Conservation (phyloP, 1,140 invertebrate species). For the Marisa cornuarietis region DNA sequence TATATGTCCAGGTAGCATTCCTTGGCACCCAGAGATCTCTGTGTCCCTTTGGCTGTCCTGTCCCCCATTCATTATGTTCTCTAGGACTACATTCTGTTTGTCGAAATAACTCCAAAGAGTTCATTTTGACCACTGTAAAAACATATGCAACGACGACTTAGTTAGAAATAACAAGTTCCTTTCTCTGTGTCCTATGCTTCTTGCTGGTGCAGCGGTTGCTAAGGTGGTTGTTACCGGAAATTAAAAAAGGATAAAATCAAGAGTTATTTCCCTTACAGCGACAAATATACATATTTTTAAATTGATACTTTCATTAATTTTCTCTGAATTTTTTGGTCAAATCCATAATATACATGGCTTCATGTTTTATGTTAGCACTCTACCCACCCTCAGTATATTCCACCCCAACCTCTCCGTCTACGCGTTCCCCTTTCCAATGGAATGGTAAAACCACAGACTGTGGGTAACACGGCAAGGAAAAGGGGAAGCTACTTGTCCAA, state of each 20-base stretch:
- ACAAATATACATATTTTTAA: too few relatives aligned
- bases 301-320: neutral
- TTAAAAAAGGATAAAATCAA: neutral
- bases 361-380: too few relatives aligned
- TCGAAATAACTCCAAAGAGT: conserved; percentile 3
- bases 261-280: neutral
- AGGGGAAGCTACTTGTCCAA: too few relatives aligned
- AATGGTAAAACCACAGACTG: too few relatives aligned
- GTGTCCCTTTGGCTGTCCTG: neutral
- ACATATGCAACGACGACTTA: neutral
- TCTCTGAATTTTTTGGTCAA: too few relatives aligned
- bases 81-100: neutral
- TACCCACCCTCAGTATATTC: too few relatives aligned
- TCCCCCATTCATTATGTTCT: conserved; percentile 1
- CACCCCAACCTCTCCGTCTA: too few relatives aligned
- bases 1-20: conserved; percentile 5
- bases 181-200: neutral
- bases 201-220: neutral
- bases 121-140: neutral
- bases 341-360: too few relatives aligned
- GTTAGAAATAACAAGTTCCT: neutral
- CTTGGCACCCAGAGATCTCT: neutral
- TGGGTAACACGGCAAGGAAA: too few relatives aligned
- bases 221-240: conserved; percentile 8
- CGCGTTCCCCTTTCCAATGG: too few relatives aligned